Evolutionary conservation across 2,113 vertebrate species (phyloP), one percentile per base, ranked within the genome.

Genomic region (Myrmecobius fasciatus): DNA sequence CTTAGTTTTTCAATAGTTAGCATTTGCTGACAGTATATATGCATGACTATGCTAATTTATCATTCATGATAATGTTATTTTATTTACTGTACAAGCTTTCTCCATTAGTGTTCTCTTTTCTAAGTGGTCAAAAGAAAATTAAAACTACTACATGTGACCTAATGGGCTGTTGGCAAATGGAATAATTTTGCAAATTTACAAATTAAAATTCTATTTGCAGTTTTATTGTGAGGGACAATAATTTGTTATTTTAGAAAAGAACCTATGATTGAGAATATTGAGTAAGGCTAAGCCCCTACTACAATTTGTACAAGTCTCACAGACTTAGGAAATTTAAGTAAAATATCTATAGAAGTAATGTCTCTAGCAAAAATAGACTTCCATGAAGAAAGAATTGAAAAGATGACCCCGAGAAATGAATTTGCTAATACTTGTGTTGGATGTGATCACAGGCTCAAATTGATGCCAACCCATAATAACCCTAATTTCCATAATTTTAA

Each of bases 361-460:
- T 36, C 94, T 96, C 97, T 92, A 90, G 90, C 89, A 67, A 92
- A 92, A 31, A 67, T 36, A 93, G 56, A 95, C 92, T 67, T 5
- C 25, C 49, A 36, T 25, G 48, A 91, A n/a, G n/a, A 46, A 4
- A 94, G 11, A 54, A 89, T 88, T 90, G 56, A 43, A 94, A 94
- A 83, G 31, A 54, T 36, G 89, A 60, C 1, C 14, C 36, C n/a
- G 36, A 75, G 36, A 75, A 17, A 17, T 92, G 48, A 31, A 83
- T 51, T 56, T 94, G 75, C 89, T 95, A 53, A 90, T 24, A 52
- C 1, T 52, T 83, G 26, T 60, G 83, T 94, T 53, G 46, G 48
- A 75, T 75, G 89, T 91, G 67, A 31, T 36, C 54, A 94, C 26
- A 9, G 11, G 47, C n/a, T 53, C 20, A 89, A 89, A 91, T 1